Evolutionary conservation across 2,797 vertebrate genomes (phyloP).

Genomic region (Micromesistius poutassou): DNA sequence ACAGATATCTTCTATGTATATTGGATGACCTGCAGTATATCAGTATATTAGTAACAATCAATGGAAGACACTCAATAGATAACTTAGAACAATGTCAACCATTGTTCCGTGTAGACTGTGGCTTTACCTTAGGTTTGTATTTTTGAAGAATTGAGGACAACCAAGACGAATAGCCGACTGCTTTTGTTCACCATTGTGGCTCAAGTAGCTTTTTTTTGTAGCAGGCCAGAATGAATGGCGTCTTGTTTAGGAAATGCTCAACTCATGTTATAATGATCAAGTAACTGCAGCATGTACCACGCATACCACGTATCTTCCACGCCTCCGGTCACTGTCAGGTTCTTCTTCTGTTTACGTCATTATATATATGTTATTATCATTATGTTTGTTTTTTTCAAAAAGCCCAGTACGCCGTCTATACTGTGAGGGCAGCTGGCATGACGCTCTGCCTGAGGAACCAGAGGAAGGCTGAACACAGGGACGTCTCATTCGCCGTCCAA

Average conservation of each 20-base stretch:
- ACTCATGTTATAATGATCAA: not conserved
- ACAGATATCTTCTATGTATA: constrained; percentile 2
- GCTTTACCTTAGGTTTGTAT: not conserved
- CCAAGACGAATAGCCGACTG: not conserved
- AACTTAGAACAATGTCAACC: not conserved
- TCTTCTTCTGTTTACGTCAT: not conserved
- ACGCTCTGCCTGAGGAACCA: constrained; percentile 16
- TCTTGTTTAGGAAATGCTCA: not conserved
- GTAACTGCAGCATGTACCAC: not conserved
- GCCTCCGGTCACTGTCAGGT: not conserved
- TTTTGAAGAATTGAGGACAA: not conserved
- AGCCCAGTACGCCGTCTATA: constrained; percentile 31
- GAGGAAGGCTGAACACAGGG: not conserved
- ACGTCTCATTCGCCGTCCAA: constrained; percentile 25
- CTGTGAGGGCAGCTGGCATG: constrained; percentile 26
- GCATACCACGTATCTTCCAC: too few relatives aligned
- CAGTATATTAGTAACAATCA: not conserved
- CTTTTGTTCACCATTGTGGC: not conserved
- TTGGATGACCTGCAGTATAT: constrained; percentile 31
- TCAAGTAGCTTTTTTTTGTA: constrained; percentile 33
- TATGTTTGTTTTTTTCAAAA: constrained; percentile 26
- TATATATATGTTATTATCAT: not conserved
- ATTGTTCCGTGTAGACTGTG: not conserved
- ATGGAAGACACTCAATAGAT: not conserved
- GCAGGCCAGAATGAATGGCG: not conserved